Base-by-base conservation (phyloP, 2,797 vertebrate genomes). In the Lacerta bilineata region DNA sequence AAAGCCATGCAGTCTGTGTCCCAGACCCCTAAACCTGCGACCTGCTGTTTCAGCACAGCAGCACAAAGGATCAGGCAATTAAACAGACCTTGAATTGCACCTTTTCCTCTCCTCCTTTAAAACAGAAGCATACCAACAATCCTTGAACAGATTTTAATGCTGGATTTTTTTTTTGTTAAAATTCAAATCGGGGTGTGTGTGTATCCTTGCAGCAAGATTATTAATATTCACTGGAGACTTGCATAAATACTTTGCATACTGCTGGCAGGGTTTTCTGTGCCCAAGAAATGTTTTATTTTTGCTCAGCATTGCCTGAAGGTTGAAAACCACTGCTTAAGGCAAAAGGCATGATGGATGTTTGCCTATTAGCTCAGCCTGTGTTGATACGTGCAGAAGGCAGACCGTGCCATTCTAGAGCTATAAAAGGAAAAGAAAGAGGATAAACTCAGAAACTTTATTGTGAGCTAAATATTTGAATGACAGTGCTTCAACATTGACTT, bases 271-370 rank as follows among this genome's bases (percentile, higher is more conserved):
- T 92, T 94, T 94, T 91, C 90, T 82, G 92, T 89, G 88, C 29
- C 23, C 72, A 89, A 84, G 81, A 71, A 93, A 55, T 46, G 90
- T 33, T 1, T 87, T 64, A 91, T 91, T 80, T 61, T 94, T 88
- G 91, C 81, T 92, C 83, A 92, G 88, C 66, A 92, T 92, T 92
- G 93, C 95, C 95, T 92, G 92, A 91, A 96, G 95, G 91, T 85
- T 89, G 90, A 83, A 93, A 96, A 89, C 76, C 83, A 87, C 80
- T 91, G 94, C 95, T 96, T 84, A 91, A 94, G 93, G 95, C 95
- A 91, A 95, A 93, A 95, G 83, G 85, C 84, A 90, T 92, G 83
- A 94, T 89, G 91, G 89, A 74, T 95, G 84, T 85, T 95, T 87
- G 79, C 93, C 89, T 90, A 41, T 90, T 89, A 91, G 50, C 29